Conservation (phyloP, 2,888 invertebrate species). For the Drosophila pullipes region DNA sequence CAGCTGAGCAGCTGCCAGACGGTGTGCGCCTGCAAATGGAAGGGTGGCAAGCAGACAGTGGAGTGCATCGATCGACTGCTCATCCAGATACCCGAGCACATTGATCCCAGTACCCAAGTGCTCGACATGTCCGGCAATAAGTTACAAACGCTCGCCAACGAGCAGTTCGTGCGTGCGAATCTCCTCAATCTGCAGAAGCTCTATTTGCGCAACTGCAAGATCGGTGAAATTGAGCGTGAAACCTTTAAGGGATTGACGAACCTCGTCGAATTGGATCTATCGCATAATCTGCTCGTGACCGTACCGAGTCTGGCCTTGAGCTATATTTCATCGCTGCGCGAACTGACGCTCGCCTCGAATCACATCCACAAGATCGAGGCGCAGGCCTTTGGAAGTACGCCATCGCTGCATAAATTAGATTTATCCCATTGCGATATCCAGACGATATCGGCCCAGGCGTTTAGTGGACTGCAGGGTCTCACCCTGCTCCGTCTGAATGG, state of each 20-base stretch:
- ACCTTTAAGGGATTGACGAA: conserved; percentile 95
- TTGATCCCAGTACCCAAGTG: conserved; percentile 95
- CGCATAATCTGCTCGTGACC: conserved; percentile 92
- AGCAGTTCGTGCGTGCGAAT: conserved; percentile 92
- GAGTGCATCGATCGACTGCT: conserved; percentile 94
- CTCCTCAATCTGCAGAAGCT: conserved; percentile 94
- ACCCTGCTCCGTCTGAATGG: conserved; percentile 93
- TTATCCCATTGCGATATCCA: conserved; percentile 93
- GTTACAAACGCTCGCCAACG: conserved; percentile 92
- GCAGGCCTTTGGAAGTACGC: conserved; percentile 90
- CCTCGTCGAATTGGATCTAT: conserved; percentile 95
- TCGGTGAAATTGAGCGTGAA: conserved; percentile 93
- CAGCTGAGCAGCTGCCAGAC: conserved; percentile 86
- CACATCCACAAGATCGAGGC: conserved; percentile 92
- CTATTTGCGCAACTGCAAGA: conserved; percentile 92
- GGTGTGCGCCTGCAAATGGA: conserved; percentile 96
- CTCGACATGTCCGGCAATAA: conserved; percentile 95
- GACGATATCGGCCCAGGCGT: conserved; percentile 91
- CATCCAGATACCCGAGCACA: conserved; percentile 93
- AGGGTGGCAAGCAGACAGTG: conserved; percentile 96
- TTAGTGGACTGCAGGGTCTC: conserved; percentile 91
- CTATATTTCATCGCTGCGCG: conserved; percentile 92
- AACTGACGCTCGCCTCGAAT: conserved; percentile 92
- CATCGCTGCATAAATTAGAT: conserved; percentile 93
- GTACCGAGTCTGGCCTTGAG: conserved; percentile 93